These are phyloP conservation scores for Hoplodrina ambigua DNA, from an alignment of 2,888 invertebrate genomes.

Conservation along the genomic window DNA sequence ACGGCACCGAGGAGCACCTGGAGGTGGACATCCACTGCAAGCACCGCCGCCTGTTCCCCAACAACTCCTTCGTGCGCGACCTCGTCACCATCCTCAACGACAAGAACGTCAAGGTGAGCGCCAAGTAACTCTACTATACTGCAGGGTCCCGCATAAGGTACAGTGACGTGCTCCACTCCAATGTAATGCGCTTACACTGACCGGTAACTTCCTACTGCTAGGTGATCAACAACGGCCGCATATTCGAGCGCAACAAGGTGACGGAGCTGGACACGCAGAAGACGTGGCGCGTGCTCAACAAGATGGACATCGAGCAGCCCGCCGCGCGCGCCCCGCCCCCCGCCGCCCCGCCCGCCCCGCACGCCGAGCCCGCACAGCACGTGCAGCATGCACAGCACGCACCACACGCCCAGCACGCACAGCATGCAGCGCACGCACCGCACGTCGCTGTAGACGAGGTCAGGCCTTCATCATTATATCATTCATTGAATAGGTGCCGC, in stretches of 20 bases:
- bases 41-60: constrained; percentile 78
- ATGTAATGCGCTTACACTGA: not conserved
- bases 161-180: too few species aligned
- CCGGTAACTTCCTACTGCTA: constrained; percentile 44
- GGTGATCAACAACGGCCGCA: constrained; percentile 86
- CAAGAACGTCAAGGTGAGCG: constrained; percentile 77
- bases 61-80: constrained; percentile 83
- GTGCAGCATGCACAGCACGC: too few species aligned
- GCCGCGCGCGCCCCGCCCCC: too few species aligned
- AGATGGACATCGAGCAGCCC: constrained; percentile 59
- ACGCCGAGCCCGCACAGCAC: too few species aligned
- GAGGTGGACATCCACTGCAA: constrained; percentile 82
- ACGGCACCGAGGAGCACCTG: constrained; percentile 77
- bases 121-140: too few species aligned
- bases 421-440: too few species aligned
- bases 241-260: constrained; percentile 83
- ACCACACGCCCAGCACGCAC: too few species aligned
- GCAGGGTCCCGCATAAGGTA: too few species aligned
- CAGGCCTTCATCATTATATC: too few species aligned
- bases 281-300: constrained; percentile 57
- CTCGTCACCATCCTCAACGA: constrained; percentile 83
- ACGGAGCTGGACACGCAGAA: constrained; percentile 64
- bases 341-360: too few species aligned
- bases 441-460: too few species aligned
- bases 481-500: too few species aligned